Base-by-base conservation (phyloP, 2,888 invertebrate species). In the Stenodera caucasica region DNA sequence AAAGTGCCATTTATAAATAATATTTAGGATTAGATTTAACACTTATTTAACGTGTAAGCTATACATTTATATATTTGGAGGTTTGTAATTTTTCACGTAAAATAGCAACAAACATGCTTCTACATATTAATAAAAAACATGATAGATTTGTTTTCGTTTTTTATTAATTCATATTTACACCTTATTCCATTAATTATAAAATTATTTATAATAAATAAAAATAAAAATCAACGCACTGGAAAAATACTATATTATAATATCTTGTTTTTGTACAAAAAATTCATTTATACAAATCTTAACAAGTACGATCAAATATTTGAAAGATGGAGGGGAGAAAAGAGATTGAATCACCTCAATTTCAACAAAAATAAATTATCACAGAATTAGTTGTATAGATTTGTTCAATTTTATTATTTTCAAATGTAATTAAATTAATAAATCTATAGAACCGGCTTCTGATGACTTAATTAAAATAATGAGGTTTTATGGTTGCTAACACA, bases 1-100 rank as follows among this genome's bases (percentile, higher is more conserved):
- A 66, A 74, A 75, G 75, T 75, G 74, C 74, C 74, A 75, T 74
- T 70, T 73, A 68, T 68, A 71, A 70, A 61, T 67, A 68, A 52
- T 52, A 52, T 11, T 30, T 52, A 52, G 52, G 52, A 18, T 30
- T 52, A 52, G 52, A 12, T 52, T 18, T 18, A 32, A 30, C 32
- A 29, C 30, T 32, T 61, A 61, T 55, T 61, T 57, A 55, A 61
- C 40, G 26, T 57, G 11, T 61, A 57, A 60, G 55, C 30, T 33
- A 26, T 26, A 35, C 57, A 57, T 57, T 57, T 58, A 58, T 58
- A 55, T 49, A 51, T 51, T 40, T 61, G 53, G 50, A 57, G 54
- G 54, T 61, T 61, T 61, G 23, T 61, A 61, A 57, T 57, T 61
- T 61, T 61, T 15, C 40, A 40, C 40, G 15, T 40, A 40, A 40